phyloP scores from a whole-genome alignment of 2,888 invertebrate species.

The Polydrusus tereticollis region DNA sequence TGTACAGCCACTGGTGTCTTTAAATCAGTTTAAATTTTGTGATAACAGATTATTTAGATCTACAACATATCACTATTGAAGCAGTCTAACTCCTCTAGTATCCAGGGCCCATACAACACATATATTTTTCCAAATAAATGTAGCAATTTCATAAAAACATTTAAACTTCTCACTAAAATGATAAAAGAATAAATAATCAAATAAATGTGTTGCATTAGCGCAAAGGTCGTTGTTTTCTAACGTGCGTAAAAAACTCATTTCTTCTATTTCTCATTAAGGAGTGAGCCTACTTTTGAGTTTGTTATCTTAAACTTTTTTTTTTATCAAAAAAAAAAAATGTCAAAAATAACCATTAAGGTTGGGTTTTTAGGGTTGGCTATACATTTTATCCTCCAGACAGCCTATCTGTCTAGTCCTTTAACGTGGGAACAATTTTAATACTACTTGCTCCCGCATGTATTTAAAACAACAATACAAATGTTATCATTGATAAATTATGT shows the following conservation, averaged over 20 bases:
- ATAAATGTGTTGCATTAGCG: not conserved
- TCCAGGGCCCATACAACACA: slow-evolving; percentile 1
- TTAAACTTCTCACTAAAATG: not conserved
- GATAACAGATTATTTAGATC: slow-evolving; percentile 13
- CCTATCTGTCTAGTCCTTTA: too few species aligned
- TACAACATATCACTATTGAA: slow-evolving; percentile 12
- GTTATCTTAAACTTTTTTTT: slow-evolving; percentile 5
- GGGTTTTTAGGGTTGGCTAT: not conserved
- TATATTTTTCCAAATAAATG: not conserved
- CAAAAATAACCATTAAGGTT: not conserved
- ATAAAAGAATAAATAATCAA: not conserved
- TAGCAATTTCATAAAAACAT: not conserved
- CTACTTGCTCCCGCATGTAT: not conserved
- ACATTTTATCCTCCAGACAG: not conserved
- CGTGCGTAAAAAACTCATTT: not conserved
- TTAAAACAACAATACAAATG: not conserved
- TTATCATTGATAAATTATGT: not conserved
- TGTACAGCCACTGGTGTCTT: too few species aligned
- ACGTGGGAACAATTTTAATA: not conserved
- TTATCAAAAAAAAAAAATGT: not conserved
- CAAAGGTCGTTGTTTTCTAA: not conserved
- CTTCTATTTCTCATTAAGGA: slow-evolving; percentile 13
- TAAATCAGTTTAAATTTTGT: too few species aligned
- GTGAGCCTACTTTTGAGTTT: slow-evolving; percentile 15
- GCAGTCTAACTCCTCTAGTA: slow-evolving; percentile 30